Evolutionary conservation across 2,888 invertebrate species (phyloP).

Genomic region (Andrena bucephala): DNA sequence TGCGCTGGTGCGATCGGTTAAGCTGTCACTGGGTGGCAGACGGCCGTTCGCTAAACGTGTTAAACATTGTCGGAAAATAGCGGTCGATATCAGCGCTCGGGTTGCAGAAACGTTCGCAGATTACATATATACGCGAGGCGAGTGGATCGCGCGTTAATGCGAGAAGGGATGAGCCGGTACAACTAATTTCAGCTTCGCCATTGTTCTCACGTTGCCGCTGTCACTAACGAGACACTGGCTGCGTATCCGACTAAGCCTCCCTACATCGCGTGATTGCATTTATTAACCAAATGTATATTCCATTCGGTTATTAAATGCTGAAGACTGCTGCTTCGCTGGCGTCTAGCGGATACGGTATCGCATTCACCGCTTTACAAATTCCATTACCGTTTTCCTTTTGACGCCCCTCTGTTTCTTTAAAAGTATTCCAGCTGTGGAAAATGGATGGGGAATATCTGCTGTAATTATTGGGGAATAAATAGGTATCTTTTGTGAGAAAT

Average conservation of each 20-base stretch:
- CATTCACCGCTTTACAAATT: neutral
- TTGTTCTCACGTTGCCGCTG: constrained; percentile 60
- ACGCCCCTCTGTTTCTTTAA: neutral
- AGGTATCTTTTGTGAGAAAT: neutral
- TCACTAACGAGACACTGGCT: constrained; percentile 56
- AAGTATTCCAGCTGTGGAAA: too few relatives aligned
- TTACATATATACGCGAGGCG: constrained; percentile 53
- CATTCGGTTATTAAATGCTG: constrained; percentile 35
- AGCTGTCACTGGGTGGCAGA: constrained; percentile 35
- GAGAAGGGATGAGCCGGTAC: constrained; percentile 63
- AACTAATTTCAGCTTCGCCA: constrained; percentile 66
- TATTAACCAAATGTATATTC: constrained; percentile 51
- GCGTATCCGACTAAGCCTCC: constrained; percentile 40
- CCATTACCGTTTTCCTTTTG: neutral
- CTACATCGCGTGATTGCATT: constrained; percentile 24
- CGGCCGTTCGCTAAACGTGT: constrained; percentile 49
- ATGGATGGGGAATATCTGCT: too few relatives aligned
- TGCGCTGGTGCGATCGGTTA: constrained; percentile 34
- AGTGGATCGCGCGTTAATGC: constrained; percentile 65
- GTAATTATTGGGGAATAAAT: too few relatives aligned
- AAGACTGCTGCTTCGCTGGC: neutral
- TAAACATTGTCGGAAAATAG: constrained; percentile 61
- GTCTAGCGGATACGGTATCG: constrained; percentile 1
- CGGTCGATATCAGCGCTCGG: constrained; percentile 58
- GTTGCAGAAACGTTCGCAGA: constrained; percentile 63